Conservation (phyloP, 2,113 vertebrate species). For the Hoplias malabaricus region DNA sequence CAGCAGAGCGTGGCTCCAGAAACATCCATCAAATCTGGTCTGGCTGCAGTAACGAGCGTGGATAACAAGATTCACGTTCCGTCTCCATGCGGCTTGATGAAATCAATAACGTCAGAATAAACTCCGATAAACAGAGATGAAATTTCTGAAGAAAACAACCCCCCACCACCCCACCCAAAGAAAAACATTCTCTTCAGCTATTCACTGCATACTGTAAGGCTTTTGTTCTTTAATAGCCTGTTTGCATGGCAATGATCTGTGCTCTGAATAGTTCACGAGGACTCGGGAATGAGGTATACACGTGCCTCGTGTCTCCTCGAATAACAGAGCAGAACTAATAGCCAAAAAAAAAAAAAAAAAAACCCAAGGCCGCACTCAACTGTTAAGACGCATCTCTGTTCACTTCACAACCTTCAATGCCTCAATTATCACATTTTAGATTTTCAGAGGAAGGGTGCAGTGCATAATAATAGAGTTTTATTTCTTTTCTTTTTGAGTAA, state of each 20-base stretch:
- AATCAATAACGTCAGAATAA: constrained; percentile 9
- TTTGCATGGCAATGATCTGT: constrained; percentile 6
- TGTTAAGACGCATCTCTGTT: neutral
- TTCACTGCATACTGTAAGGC: neutral
- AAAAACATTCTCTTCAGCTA: constrained; percentile 7
- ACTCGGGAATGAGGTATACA: neutral
- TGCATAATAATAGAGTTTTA: neutral
- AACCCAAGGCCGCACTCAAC: neutral
- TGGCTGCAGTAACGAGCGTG: neutral
- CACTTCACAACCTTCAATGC: neutral
- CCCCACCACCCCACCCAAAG: no score
- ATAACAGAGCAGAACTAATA: constrained; percentile 34
- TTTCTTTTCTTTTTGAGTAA: neutral
- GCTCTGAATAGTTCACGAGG: constrained; percentile 4
- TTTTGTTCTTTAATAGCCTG: constrained; percentile 13
- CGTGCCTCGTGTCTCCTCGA: neutral
- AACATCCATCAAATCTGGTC: constrained; percentile 13
- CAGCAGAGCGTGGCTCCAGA: neutral
- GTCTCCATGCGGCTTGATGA: neutral
- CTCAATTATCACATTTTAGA: neutral
- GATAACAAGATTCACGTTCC: neutral
- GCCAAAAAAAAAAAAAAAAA: constrained; percentile 11
- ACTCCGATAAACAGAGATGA: neutral
- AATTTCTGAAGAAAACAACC: neutral
- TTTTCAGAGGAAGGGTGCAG: neutral